phyloP scores from a whole-genome alignment of 1,140 invertebrate genomes.

The Cyclina sinensis region DNA sequence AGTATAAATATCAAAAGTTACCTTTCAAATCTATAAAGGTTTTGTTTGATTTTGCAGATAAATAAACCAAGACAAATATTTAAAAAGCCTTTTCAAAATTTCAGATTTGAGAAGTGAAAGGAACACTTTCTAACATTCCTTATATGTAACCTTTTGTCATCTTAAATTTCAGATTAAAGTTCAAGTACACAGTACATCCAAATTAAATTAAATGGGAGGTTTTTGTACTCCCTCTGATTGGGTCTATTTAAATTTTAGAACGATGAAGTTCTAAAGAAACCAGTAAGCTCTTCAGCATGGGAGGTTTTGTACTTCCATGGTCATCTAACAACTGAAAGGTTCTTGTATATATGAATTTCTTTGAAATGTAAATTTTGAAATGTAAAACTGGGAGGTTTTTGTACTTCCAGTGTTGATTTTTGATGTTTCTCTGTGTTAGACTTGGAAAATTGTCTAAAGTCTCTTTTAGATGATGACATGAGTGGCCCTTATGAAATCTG shows the following conservation, averaged over 20 bases:
- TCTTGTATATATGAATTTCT: neutral
- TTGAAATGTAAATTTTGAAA: too few relatives aligned
- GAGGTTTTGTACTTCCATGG: constrained; percentile 39
- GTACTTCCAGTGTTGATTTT: constrained; percentile 5
- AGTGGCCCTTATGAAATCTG: neutral
- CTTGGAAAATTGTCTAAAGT: neutral
- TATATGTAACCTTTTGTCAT: neutral
- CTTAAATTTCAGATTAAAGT: constrained; percentile 30
- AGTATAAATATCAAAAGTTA: too few relatives aligned
- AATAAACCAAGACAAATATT: neutral
- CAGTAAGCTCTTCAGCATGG: neutral
- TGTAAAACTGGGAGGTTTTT: constrained; percentile 52
- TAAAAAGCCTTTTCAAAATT: neutral
- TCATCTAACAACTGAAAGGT: too few relatives aligned
- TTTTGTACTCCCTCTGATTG: neutral
- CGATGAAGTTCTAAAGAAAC: too few relatives aligned
- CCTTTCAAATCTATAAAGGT: neutral
- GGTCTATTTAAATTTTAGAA: neutral
- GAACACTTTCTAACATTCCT: neutral
- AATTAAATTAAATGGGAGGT: neutral
- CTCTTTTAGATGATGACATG: constrained; percentile 33
- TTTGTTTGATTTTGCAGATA: constrained; percentile 20
- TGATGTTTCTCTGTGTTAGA: neutral
- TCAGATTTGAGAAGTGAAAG: constrained; percentile 7
- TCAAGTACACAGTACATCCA: neutral